A percentile compares a stretch with the other conserved stretches of the same genome.
These are phyloP conservation scores for Larimichthys crocea DNA, from an alignment of 2,113 vertebrate species.

Conservation along the genomic window DNA sequence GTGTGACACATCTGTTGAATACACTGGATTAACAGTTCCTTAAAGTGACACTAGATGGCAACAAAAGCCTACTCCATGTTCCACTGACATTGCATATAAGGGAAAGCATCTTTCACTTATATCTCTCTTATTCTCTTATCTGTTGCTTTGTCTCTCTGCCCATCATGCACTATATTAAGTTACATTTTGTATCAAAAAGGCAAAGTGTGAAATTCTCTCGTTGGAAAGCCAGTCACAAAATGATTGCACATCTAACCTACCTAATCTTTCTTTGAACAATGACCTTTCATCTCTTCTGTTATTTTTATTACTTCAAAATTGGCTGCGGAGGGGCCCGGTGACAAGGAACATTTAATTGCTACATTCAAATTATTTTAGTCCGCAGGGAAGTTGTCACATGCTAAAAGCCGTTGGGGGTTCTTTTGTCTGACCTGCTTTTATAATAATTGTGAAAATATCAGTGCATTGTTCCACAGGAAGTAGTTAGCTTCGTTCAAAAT, in stretches of 20 bases:
- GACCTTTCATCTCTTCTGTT: slow-evolving; percentile 40
- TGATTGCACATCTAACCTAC: slow-evolving; percentile 29
- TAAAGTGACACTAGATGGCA: slow-evolving; percentile 78
- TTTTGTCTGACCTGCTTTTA: slow-evolving; percentile 22
- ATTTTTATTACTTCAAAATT: slow-evolving; percentile 33
- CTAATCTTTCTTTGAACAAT: slow-evolving; percentile 7
- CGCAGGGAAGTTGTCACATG: slow-evolving; percentile 9
- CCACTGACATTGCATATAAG: neutral
- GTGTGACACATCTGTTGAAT: neutral
- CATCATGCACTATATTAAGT: slow-evolving; percentile 26
- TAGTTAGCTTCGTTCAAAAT: slow-evolving; percentile 9
- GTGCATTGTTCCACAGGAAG: neutral
- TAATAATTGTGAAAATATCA: neutral
- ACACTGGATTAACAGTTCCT: slow-evolving; percentile 21
- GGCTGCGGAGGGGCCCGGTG: neutral
- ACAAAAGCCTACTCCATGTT: slow-evolving; percentile 50
- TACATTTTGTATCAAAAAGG: neutral
- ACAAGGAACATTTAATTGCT: slow-evolving; percentile 19
- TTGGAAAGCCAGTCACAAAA: slow-evolving; percentile 30
- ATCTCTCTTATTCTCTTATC: neutral
- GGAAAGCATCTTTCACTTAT: neutral
- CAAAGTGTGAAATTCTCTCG: slow-evolving; percentile 33
- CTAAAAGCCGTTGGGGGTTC: neutral
- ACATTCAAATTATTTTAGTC: slow-evolving; percentile 18
- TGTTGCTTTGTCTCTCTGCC: slow-evolving; percentile 19